Conservation (phyloP, 2,888 invertebrate species). For the Vanessa cardui region DNA sequence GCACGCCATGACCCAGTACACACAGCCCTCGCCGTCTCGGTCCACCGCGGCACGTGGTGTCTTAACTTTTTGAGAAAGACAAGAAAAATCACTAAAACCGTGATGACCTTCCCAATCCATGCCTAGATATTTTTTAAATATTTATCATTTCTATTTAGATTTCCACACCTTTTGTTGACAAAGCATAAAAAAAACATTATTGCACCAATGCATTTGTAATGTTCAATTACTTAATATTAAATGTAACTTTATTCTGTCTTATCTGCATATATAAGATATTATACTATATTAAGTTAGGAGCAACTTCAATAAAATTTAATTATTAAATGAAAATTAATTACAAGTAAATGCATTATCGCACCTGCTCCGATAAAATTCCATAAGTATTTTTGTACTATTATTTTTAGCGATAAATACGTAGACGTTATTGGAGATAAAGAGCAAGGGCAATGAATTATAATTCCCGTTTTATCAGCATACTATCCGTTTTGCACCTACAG, state of each 20-base stretch:
- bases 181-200: too few species aligned
- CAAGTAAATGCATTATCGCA: conserved; percentile 17
- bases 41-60: conserved; percentile 71
- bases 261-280: too few species aligned
- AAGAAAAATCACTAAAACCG: conserved; percentile 14
- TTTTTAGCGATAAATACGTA: conserved; percentile 40
- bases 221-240: too few species aligned
- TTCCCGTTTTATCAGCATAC: conserved; percentile 45
- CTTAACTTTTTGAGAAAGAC: conserved; percentile 20
- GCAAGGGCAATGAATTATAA: conserved; percentile 73
- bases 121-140: neutral
- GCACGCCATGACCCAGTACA: conserved; percentile 52
- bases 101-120: conserved; percentile 7
- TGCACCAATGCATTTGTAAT: too few species aligned
- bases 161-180: too few species aligned
- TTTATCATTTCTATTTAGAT: neutral
- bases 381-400: conserved; percentile 36
- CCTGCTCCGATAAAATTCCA: conserved; percentile 19
- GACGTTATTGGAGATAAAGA: conserved; percentile 56
- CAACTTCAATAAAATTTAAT: too few species aligned
- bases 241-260: too few species aligned
- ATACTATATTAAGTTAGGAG: too few species aligned
- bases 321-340: neutral
- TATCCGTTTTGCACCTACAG: conserved; percentile 22
- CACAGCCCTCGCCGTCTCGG: conserved; percentile 59